These are phyloP conservation scores for Psophia crepitans DNA, from an alignment of 2,113 vertebrate species.

Conservation along the genomic window DNA sequence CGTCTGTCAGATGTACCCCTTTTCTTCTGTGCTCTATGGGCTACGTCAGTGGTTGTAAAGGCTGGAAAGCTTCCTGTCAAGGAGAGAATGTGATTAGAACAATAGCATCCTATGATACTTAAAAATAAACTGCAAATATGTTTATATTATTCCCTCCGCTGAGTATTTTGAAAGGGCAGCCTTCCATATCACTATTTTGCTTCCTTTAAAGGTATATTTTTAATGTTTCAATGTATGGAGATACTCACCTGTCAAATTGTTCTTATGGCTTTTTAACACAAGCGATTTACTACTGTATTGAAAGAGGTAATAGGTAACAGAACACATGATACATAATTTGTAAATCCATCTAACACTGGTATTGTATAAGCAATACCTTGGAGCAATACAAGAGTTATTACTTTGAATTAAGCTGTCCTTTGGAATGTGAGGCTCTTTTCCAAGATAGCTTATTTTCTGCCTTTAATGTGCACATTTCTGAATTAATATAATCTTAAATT, in stretches of 20 bases:
- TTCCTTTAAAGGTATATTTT: slow-evolving; percentile 46
- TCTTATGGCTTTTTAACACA: slow-evolving; percentile 62
- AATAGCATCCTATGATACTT: not conserved
- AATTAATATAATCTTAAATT: not conserved
- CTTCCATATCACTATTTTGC: slow-evolving; percentile 3
- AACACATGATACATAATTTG: slow-evolving; percentile 30
- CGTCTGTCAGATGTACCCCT: not conserved
- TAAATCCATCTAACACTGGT: slow-evolving; percentile 6
- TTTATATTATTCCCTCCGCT: not conserved
- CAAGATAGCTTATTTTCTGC: not conserved
- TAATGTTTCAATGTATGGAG: slow-evolving; percentile 21
- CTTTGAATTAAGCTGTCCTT: not conserved
- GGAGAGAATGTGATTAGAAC: slow-evolving; percentile 30
- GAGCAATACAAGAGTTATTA: not conserved
- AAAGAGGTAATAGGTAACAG: slow-evolving; percentile 57
- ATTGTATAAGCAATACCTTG: not conserved
- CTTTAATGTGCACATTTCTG: not conserved
- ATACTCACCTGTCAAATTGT: slow-evolving; percentile 38
- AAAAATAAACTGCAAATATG: slow-evolving; percentile 21
- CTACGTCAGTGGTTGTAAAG: not conserved
- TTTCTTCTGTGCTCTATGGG: not conserved
- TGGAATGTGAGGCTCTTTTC: not conserved
- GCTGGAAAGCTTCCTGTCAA: slow-evolving; percentile 12
- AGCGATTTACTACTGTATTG: slow-evolving; percentile 58
- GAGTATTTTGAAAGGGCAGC: not conserved